Evolutionary conservation across 1,140 invertebrate species (phyloP), one percentile per base, ranked within the genome.

Genomic region (Drosophila azteca): DNA sequence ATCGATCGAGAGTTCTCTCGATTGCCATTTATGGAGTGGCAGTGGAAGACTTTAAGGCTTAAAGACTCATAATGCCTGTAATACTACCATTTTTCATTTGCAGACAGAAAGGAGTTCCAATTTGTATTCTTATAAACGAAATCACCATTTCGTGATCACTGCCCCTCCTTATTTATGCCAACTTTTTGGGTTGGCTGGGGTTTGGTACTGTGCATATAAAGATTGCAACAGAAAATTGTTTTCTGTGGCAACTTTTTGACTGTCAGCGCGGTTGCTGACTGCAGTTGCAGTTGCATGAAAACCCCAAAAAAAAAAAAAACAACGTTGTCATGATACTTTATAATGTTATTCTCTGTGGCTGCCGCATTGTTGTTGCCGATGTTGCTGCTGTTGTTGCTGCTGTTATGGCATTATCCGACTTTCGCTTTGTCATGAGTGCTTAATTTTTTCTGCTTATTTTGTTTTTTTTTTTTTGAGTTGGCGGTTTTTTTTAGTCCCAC

Each of bases 391-490:
- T 29, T 41, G 46, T 52, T 77, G 50, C 44, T 48, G 58, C 45
- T 82, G 48, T 65, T 65, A 83, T 58, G 54, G 70, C 57, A 79
- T 82, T 83, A 82, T 82, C 80, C 75, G 80, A 64, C 77, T 83
- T 83, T 81, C 57, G 75, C 64, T 83, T 82, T 83, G 71, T 83
- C 65, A 79, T 66, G 70, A 60, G 75, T 71, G 63, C 80, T 78
- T 83, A 78, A 58, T 51, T 48, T 48, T 61, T 54, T 50, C 50
- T 48, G 26, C 31, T 20, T 43, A 49, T 51, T 43, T 44, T 45
- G n/a, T n/a, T 43, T 41, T n/a, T 52, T 39, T 39, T 22, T 9
- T 13, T 6, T 24, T 44, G 11, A 31, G 7, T 35, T 26, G 29
- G 6, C n/a, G 17, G 6, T 6, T 60, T 62, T 60, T 43, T 48